These are phyloP conservation scores for Reticulitermes lucifugus DNA, from an alignment of 2,888 invertebrate species.

Conservation along the genomic window DNA sequence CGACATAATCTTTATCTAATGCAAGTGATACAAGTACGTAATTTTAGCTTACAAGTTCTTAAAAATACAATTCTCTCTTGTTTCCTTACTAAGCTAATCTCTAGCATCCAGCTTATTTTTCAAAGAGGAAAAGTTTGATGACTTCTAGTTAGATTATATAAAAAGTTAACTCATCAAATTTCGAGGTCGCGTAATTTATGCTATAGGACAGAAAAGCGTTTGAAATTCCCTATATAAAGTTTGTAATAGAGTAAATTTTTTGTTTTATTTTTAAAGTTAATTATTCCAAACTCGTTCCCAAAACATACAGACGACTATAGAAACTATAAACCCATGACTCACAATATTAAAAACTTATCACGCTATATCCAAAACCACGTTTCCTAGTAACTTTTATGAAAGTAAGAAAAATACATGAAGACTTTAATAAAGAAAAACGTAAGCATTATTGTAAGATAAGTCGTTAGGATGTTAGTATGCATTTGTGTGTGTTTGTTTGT, in stretches of 20 bases:
- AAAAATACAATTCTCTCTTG: background rate
- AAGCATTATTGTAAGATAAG: background rate
- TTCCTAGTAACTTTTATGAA: slow-evolving; percentile 34
- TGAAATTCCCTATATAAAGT: background rate
- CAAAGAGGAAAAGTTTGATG: slow-evolving; percentile 44
- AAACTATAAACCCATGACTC: slow-evolving; percentile 5
- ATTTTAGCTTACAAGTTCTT: background rate
- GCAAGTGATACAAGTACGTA: background rate
- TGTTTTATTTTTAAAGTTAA: slow-evolving; percentile 35
- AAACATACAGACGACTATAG: slow-evolving; percentile 4
- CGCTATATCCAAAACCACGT: slow-evolving; percentile 28
- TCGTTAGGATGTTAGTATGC: background rate
- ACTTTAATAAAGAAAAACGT: slow-evolving; percentile 41
- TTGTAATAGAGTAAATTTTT: background rate
- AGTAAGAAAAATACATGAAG: slow-evolving; percentile 23
- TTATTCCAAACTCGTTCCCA: slow-evolving; percentile 34
- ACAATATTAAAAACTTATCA: slow-evolving; percentile 43
- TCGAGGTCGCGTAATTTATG: slow-evolving; percentile 25
- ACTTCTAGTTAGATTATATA: slow-evolving; percentile 36
- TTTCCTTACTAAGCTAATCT: background rate
- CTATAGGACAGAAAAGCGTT: background rate
- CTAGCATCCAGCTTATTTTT: background rate
- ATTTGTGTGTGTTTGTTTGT: background rate
- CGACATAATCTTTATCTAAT: background rate
- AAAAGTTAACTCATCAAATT: slow-evolving; percentile 52